Evolutionary conservation across 2,797 vertebrate genomes (phyloP), one percentile per base, ranked within the genome.

Genomic region (Notolabrus celidotus): DNA sequence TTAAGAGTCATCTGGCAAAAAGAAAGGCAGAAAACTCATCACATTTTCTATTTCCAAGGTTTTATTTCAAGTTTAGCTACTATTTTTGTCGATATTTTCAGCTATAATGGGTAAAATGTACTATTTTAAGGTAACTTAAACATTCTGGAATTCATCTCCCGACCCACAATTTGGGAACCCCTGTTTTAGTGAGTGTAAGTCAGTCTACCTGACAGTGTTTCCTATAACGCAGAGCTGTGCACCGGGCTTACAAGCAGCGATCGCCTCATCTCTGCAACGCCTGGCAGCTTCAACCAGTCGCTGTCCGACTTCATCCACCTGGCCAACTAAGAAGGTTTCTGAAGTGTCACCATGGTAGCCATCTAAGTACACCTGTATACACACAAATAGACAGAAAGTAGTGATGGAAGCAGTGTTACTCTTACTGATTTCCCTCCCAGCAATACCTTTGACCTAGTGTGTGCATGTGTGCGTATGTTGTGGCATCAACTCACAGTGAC

Each of bases 291-390:
- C 95, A 67, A 99, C 98, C 92, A 99, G 90, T 90, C 92, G 95
- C 91, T 84, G 92, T 68, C 97, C 98, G 72, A 75, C 82, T 81
- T 96, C 94, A 85, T 99, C 96, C 84, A 99, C 98, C 73, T 88
- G 92, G 74, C 98, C 98, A 83, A 99, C 93, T 89, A 97, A 84
- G 94, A 98, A 97, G 9, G 98, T 99, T 92, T 99, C 97, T 23
- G 98, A 99, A 49, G 97, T 99, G 88, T 99, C 98, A 64, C 98
- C 98, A 46, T 99, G 98, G 95, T 97, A 99, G 94, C 97, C 97
- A 38, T 96, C 96, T 85, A 95, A 93, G 93, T 97, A 99, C 55
- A 99, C 97, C 98, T 99, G 86, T 83, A 12, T 16, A 16, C 11
- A 45, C 9, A 17, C 10, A 14, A 63, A 70, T 0, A 72, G 47